A percentile compares a stretch with the other conserved stretches of the same genome.
These are phyloP conservation scores for Chaenocephalus aceratus DNA, from an alignment of 2,113 vertebrate genomes.

Conservation along the genomic window DNA sequence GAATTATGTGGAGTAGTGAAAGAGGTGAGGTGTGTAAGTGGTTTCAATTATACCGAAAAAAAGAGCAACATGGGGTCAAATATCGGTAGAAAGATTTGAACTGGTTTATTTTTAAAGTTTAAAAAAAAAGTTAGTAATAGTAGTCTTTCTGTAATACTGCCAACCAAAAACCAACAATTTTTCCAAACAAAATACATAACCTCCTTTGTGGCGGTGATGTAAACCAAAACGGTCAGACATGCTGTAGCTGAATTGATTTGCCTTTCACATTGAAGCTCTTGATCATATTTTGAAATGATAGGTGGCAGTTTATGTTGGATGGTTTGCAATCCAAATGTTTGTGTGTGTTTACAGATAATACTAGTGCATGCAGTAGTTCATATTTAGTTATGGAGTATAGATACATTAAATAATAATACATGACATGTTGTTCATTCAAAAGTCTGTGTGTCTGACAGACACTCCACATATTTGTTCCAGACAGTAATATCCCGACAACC, in stretches of 20 bases:
- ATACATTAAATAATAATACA: background rate
- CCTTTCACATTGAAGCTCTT: background rate
- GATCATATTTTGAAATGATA: background rate
- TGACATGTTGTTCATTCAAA: background rate
- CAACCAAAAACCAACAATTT: too few species aligned
- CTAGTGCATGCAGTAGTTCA: background rate
- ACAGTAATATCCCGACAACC: background rate
- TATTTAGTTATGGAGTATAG: background rate
- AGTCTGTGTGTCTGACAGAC: background rate
- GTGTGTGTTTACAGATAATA: too few species aligned
- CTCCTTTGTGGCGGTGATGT: too few species aligned
- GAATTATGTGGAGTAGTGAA: slow-evolving; percentile 39
- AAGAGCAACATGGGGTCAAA: background rate
- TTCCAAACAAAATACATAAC: too few species aligned
- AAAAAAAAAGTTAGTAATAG: too few species aligned
- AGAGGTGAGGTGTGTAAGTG: slow-evolving; percentile 49
- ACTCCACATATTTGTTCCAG: background rate
- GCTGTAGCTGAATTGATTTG: background rate
- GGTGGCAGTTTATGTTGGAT: background rate
- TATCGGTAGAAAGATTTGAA: background rate
- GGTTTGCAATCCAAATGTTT: background rate
- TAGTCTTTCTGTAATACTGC: too few species aligned
- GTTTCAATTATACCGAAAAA: slow-evolving; percentile 44
- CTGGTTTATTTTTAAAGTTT: too few species aligned
- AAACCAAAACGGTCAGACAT: background rate